phyloP scores from a whole-genome alignment of 2,888 invertebrate species.

The Athalia cordata region DNA sequence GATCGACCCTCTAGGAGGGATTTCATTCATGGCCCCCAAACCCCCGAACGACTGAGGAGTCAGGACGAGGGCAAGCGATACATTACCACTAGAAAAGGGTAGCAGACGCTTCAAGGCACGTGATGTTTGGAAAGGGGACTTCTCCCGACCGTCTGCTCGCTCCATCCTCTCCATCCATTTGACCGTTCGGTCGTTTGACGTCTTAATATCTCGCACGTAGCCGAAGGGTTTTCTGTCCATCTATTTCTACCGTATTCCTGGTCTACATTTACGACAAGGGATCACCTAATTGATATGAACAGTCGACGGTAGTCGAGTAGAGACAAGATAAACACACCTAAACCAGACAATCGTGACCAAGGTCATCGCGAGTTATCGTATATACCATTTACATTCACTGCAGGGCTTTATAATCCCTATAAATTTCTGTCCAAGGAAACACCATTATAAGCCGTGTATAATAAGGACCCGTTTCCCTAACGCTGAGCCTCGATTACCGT shows the following conservation, averaged over 20 bases:
- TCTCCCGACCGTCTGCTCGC: slow-evolving; percentile 50
- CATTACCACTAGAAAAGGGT: slow-evolving; percentile 68
- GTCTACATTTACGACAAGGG: background rate
- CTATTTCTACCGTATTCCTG: background rate
- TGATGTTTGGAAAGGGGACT: slow-evolving; percentile 65
- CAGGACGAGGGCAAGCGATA: slow-evolving; percentile 65
- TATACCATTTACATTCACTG: slow-evolving; percentile 20
- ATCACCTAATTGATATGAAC: background rate
- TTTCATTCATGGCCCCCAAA: slow-evolving; percentile 69
- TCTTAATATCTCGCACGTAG: slow-evolving; percentile 63
- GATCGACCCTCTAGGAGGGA: slow-evolving; percentile 70
- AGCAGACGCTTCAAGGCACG: slow-evolving; percentile 58
- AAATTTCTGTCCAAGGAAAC: slow-evolving; percentile 27
- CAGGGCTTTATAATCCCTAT: slow-evolving; percentile 33
- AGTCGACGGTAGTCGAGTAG: background rate
- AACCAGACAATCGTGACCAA: background rate
- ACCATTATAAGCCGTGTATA: slow-evolving; percentile 22
- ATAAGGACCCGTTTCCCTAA: slow-evolving; percentile 19
- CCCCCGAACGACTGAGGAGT: slow-evolving; percentile 54
- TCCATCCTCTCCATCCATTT: slow-evolving; percentile 31
- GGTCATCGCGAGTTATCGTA: background rate
- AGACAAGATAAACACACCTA: background rate
- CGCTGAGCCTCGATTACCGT: slow-evolving; percentile 21
- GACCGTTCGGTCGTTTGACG: slow-evolving; percentile 69
- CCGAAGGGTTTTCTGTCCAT: slow-evolving; percentile 17